These are phyloP conservation scores for Diarsia brunnea DNA, from an alignment of 2,888 invertebrate genomes.

Conservation along the genomic window DNA sequence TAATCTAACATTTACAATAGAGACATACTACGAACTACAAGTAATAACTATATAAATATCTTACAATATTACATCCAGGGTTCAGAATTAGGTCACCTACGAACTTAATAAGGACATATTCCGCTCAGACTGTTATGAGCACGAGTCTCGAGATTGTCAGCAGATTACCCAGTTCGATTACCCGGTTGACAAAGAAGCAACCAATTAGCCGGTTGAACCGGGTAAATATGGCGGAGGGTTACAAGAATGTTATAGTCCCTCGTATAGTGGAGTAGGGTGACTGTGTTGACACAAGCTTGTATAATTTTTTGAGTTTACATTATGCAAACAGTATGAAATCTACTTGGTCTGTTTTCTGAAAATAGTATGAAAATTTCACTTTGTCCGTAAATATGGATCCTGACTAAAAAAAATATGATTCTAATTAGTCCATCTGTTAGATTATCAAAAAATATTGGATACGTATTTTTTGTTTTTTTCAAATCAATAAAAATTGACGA, in stretches of 20 bases:
- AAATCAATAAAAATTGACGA: too few relatives aligned
- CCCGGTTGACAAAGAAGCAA: conserved; percentile 61
- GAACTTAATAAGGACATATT: conserved; percentile 44
- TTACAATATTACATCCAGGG: background rate
- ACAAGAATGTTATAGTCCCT: conserved; percentile 58
- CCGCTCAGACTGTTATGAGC: conserved; percentile 32
- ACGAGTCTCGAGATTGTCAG: conserved; percentile 37
- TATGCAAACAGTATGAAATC: too few relatives aligned
- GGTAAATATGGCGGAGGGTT: conserved; percentile 50
- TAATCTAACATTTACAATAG: too few relatives aligned
- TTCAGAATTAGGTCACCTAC: conserved; percentile 23
- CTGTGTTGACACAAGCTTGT: background rate
- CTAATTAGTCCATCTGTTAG: too few relatives aligned
- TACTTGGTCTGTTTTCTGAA: too few relatives aligned
- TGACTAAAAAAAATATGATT: too few relatives aligned
- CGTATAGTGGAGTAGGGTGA: conserved; percentile 47
- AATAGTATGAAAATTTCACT: too few relatives aligned
- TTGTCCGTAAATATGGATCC: too few relatives aligned
- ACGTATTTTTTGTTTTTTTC: too few relatives aligned
- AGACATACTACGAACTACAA: too few relatives aligned
- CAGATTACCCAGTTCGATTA: conserved; percentile 60
- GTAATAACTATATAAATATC: background rate
- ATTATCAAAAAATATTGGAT: too few relatives aligned
- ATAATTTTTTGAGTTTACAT: background rate
- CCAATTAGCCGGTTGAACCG: conserved; percentile 57